Evolutionary conservation across 2,113 vertebrate genomes (phyloP).

Genomic region (Rhineura floridana): DNA sequence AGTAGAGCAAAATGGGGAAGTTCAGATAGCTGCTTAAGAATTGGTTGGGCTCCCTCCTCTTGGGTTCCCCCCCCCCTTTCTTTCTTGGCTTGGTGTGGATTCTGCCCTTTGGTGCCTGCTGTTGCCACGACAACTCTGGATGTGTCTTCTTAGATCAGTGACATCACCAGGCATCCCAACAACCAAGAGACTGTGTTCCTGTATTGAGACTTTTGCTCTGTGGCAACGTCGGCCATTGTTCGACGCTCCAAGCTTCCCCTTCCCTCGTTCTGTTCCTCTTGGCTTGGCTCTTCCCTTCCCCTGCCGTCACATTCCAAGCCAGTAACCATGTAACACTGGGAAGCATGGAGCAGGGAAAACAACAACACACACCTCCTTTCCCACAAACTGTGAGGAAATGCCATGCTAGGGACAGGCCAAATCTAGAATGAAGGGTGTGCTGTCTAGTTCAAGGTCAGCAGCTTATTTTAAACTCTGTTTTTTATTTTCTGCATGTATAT

Average conservation of each 20-base stretch:
- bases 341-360: not conserved
- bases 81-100: not conserved
- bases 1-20: not conserved
- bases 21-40: not conserved
- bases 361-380: not conserved
- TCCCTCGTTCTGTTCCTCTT: not conserved
- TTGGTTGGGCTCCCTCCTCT: not conserved
- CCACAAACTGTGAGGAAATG: not conserved
- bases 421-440: too few species aligned
- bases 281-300: not conserved
- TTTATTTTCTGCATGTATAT: not conserved
- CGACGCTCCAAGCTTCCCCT: not conserved
- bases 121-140: slow-evolving; percentile 31
- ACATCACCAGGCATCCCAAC: slow-evolving; percentile 15
- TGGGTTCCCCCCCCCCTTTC: not conserved
- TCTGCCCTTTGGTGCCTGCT: not conserved
- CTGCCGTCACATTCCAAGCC: not conserved
- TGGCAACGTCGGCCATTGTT: not conserved
- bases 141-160: slow-evolving; percentile 15
- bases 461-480: not conserved
- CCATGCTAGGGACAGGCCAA: not conserved
- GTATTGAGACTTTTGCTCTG: not conserved
- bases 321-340: not conserved
- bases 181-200: slow-evolving; percentile 23
- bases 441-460: not conserved